Evolutionary conservation across 2,888 invertebrate genomes (phyloP).

Genomic region (Melanotus villosus): DNA sequence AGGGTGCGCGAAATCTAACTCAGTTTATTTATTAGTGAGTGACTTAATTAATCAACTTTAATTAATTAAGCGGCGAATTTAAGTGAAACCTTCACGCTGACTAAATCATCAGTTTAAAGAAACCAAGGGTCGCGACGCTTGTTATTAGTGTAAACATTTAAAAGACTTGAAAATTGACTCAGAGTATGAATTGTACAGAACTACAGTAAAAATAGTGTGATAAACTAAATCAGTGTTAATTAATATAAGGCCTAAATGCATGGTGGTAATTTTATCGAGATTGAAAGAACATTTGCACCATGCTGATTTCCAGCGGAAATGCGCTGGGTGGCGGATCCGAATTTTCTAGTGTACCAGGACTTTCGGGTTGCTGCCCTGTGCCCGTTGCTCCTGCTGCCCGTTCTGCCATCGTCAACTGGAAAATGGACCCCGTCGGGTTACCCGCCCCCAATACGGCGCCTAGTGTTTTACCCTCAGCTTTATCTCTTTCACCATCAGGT

Average conservation of each 20-base stretch:
- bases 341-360: slow-evolving; percentile 66
- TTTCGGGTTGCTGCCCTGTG: slow-evolving; percentile 67
- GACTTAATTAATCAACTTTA: too few species aligned
- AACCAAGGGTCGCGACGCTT: too few species aligned
- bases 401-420: slow-evolving; percentile 69
- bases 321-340: slow-evolving; percentile 72
- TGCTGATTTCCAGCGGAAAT: slow-evolving; percentile 78
- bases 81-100: too few species aligned
- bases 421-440: slow-evolving; percentile 75
- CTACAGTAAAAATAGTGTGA: neutral
- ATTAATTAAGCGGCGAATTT: too few species aligned
- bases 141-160: too few species aligned
- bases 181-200: too few species aligned
- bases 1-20: too few species aligned
- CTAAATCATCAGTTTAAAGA: too few species aligned
- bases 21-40: too few species aligned
- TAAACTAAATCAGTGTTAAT: neutral
- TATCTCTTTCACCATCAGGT: slow-evolving; percentile 75
- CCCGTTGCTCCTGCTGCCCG: slow-evolving; percentile 72
- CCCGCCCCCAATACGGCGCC: slow-evolving; percentile 71
- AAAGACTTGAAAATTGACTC: too few species aligned
- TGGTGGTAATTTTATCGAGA: slow-evolving; percentile 2
- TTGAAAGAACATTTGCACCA: slow-evolving; percentile 59
- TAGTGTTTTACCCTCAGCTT: slow-evolving; percentile 67
- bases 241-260: slow-evolving; percentile 21